Evolutionary conservation across 2,888 invertebrate genomes (phyloP).

Genomic region (Punctoribates punctum): DNA sequence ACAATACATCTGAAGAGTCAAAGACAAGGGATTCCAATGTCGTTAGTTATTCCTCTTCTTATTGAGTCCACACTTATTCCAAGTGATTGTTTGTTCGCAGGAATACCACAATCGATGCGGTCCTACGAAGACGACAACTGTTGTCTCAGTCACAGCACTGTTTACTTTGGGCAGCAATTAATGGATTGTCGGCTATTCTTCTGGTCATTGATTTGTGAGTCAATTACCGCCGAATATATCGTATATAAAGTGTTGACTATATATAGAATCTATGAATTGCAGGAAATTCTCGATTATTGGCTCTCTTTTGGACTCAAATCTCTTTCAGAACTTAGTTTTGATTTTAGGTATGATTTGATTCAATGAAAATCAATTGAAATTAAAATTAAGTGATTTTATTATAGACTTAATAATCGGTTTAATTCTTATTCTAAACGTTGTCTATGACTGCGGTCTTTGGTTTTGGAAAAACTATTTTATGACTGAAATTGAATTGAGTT

Average conservation of each 20-base stretch:
- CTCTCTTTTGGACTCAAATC: slow-evolving; percentile 3
- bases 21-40: neutral
- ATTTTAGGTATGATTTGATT: slow-evolving; percentile 32
- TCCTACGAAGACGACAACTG: slow-evolving; percentile 28
- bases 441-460: slow-evolving; percentile 39
- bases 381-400: neutral
- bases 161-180: slow-evolving; percentile 43
- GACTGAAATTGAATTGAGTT: slow-evolving; percentile 41
- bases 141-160: slow-evolving; percentile 42
- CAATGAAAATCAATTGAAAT: no score
- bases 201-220: slow-evolving; percentile 43
- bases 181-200: slow-evolving; percentile 35
- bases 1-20: neutral
- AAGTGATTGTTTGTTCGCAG: neutral
- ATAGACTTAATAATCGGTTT: slow-evolving; percentile 32
- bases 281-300: slow-evolving; percentile 25
- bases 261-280: no score
- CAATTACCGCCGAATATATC: no score
- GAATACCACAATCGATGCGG: neutral
- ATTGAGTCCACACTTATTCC: neutral
- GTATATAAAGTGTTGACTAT: no score
- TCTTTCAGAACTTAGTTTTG: slow-evolving; percentile 17
- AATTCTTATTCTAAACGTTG: slow-evolving; percentile 33
- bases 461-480: slow-evolving; percentile 42
- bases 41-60: neutral